Base-by-base conservation (phyloP, 2,797 vertebrate species). In the Prionace glauca region DNA sequence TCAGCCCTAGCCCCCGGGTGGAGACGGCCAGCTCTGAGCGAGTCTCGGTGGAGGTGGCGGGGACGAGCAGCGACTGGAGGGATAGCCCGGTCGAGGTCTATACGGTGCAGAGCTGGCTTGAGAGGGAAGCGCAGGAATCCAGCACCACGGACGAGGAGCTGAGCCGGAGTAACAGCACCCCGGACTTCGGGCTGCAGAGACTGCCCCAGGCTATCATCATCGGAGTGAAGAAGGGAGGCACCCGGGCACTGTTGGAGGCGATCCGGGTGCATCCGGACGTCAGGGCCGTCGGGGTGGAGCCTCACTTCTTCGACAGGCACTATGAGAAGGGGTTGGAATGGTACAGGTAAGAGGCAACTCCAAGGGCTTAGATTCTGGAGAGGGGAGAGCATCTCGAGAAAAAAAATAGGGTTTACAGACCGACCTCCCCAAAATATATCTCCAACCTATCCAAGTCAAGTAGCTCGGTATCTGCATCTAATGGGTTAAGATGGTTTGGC, bases 271-370 rank as follows among this genome's bases (percentile, higher is more conserved):
- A 99, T 96, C 99, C 99, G 95, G 99, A 99, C 97, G 99, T 99
- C 96, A 98, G 99, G 96, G 99, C 99, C 9, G 99, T 99, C 95
- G 99, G 99, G 3, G 98, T 98, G 22, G 99, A 99, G 97, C 99
- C 99, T 11, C 99, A 99, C 97, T 99, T 99, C 98, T 99, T 99
- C 97, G 99, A 99, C 97, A 98, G 99, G 97, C 98, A 99, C 98
- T 99, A 99, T 97, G 98, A 99, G 95, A 98, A 98, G 96, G 99
- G 99, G 95, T 97, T 99, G 97, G 98, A 99, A 96, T 99, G 99
- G 99, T 99, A 99, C 98, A 98, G 98, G 99, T 99, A 98, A 97
- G 98, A 90, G 91, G 95, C 95, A 20, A 45, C 2, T 86, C 74
- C 29, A 32, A 77, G 29, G 74, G 29, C 10, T 7, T 1, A 9